phyloP scores from a whole-genome alignment of 2,113 vertebrate species.

The Stegostoma tigrinum region DNA sequence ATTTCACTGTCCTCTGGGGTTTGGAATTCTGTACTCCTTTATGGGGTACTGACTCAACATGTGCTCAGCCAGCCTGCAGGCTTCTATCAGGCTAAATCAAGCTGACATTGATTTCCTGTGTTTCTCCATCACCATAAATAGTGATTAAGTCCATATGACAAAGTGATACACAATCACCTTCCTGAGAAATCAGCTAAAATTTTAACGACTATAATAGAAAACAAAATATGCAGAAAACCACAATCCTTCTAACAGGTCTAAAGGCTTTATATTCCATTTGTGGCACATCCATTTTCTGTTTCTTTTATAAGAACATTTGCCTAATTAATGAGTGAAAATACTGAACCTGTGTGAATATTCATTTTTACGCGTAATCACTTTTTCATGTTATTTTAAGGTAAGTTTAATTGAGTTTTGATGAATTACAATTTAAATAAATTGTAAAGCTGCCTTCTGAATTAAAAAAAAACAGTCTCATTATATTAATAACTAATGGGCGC shows the following conservation, averaged over 20 bases:
- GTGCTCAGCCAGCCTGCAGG: constrained; percentile 11
- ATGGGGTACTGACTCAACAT: constrained; percentile 24
- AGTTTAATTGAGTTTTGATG: background rate
- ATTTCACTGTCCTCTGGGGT: constrained; percentile 18
- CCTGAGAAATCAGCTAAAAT: constrained; percentile 12
- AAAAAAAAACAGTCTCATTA: background rate
- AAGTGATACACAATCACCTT: constrained; percentile 36
- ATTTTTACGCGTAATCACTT: background rate
- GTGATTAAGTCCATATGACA: constrained; percentile 37
- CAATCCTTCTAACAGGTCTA: background rate
- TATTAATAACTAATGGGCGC: background rate
- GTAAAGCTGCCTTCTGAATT: background rate
- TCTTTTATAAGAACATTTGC: background rate
- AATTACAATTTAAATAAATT: background rate
- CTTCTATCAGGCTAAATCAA: constrained; percentile 31
- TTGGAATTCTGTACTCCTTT: constrained; percentile 13
- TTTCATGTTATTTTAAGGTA: background rate
- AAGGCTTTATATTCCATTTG: background rate
- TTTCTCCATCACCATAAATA: constrained; percentile 35
- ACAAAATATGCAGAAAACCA: constrained; percentile 18
- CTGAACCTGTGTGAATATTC: background rate
- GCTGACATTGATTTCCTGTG: constrained; percentile 35
- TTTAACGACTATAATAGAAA: constrained; percentile 26
- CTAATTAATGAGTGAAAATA: background rate
- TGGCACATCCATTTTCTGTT: background rate